Percentiles rank a stretch among this genome's conserved stretches.
phyloP scores from a whole-genome alignment of 2,888 invertebrate species.

The Bugulina stolonifera region DNA sequence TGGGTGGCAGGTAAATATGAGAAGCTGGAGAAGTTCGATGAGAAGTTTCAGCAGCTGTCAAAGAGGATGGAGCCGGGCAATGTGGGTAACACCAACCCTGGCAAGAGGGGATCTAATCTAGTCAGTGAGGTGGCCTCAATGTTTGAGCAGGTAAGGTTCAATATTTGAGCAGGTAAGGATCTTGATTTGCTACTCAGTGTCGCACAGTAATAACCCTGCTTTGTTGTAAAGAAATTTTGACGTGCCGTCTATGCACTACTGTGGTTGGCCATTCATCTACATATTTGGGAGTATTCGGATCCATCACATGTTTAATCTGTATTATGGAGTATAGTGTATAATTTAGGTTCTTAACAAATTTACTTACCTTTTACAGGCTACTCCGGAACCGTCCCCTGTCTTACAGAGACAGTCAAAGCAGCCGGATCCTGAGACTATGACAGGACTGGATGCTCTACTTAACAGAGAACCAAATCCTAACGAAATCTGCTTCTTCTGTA shows the following conservation, averaged over 20 bases:
- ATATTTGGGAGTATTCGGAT: too few species aligned
- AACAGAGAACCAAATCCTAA: slow-evolving; percentile 29
- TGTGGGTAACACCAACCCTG: slow-evolving; percentile 23
- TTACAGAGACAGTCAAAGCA: slow-evolving; percentile 8
- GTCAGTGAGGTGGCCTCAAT: slow-evolving; percentile 12
- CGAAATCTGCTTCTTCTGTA: slow-evolving; percentile 73
- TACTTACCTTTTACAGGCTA: too few species aligned
- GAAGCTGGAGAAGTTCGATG: slow-evolving; percentile 8
- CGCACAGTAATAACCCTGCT: too few species aligned
- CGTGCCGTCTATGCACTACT: too few species aligned
- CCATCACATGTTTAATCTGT: too few species aligned
- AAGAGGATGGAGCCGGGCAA: slow-evolving; percentile 16
- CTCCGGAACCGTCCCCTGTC: slow-evolving; percentile 5
- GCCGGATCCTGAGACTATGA: neutral
- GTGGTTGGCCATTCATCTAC: too few species aligned
- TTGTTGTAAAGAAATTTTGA: too few species aligned
- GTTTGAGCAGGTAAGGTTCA: slow-evolving; percentile 14
- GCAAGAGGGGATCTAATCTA: slow-evolving; percentile 14
- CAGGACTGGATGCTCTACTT: neutral
- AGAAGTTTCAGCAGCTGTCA: slow-evolving; percentile 2
- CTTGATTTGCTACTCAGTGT: too few species aligned
- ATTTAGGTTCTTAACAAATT: too few species aligned
- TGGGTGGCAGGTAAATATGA: slow-evolving; percentile 22
- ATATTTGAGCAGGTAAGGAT: too few species aligned
- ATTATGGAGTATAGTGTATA: too few species aligned